A percentile compares a stretch with the other conserved stretches of the same genome.
These are phyloP conservation scores for Galerucella pusilla DNA, from an alignment of 2,888 invertebrate genomes.

Conservation along the genomic window DNA sequence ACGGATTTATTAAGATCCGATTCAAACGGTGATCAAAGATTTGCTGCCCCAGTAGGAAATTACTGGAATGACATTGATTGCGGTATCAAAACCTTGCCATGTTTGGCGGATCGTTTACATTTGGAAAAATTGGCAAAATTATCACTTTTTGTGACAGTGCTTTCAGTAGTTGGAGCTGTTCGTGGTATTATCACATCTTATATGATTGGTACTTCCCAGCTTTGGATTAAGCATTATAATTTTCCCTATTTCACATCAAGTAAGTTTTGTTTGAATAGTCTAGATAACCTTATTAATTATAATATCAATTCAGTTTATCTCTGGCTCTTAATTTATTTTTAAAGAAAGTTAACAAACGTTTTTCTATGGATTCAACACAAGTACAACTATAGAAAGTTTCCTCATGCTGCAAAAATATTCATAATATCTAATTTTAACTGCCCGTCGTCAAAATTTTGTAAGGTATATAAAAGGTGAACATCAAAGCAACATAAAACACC, in stretches of 20 bases:
- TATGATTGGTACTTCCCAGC: slow-evolving; percentile 67
- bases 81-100: slow-evolving; percentile 65
- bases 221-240: slow-evolving; percentile 65
- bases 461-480: not conserved
- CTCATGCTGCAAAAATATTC: slow-evolving; percentile 24
- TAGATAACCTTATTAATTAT: not conserved
- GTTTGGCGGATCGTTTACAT: slow-evolving; percentile 61
- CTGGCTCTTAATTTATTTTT: not conserved
- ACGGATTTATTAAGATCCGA: slow-evolving; percentile 57
- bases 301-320: slow-evolving; percentile 5
- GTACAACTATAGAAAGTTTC: not conserved
- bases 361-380: too few relatives aligned
- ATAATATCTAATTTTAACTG: slow-evolving; percentile 24
- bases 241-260: slow-evolving; percentile 64
- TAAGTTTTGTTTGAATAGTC: slow-evolving; percentile 53
- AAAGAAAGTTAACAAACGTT: not conserved
- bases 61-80: slow-evolving; percentile 64
- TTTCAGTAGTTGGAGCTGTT: slow-evolving; percentile 62
- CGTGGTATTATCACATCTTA: slow-evolving; percentile 67
- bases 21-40: slow-evolving; percentile 52
- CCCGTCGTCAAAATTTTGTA: slow-evolving; percentile 24
- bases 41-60: slow-evolving; percentile 57
- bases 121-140: slow-evolving; percentile 65
- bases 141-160: slow-evolving; percentile 64
- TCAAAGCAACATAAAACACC: not conserved